These are phyloP conservation scores for Pandemis heparana DNA, from an alignment of 2,888 invertebrate species.

Conservation along the genomic window DNA sequence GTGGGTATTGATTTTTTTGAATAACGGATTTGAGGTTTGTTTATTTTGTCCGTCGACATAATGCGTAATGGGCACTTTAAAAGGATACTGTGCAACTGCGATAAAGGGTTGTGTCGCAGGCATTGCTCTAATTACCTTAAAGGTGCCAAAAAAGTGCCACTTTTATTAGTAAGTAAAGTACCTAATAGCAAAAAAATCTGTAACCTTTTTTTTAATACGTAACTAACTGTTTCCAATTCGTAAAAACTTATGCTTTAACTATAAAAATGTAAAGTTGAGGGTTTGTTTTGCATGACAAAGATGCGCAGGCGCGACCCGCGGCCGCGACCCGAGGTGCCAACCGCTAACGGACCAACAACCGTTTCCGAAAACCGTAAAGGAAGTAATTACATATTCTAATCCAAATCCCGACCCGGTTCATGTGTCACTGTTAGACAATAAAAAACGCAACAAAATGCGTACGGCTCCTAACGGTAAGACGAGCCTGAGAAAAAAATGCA, in stretches of 20 bases:
- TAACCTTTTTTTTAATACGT: background rate
- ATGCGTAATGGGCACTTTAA: constrained; percentile 69
- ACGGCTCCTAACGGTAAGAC: constrained; percentile 78
- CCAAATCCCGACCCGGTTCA: constrained; percentile 79
- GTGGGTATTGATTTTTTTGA: constrained; percentile 63
- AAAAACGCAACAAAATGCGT: constrained; percentile 66
- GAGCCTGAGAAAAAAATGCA: constrained; percentile 81
- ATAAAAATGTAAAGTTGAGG: constrained; percentile 20
- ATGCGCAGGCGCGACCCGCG: constrained; percentile 31
- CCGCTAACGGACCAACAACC: constrained; percentile 70
- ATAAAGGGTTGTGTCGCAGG: constrained; percentile 33
- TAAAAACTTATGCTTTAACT: background rate
- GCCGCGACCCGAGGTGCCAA: constrained; percentile 60
- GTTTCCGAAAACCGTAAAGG: constrained; percentile 84
- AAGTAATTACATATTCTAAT: constrained; percentile 86
- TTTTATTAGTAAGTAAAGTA: background rate
- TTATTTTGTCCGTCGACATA: constrained; percentile 74
- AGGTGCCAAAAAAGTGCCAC: constrained; percentile 11
- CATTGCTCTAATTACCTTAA: constrained; percentile 39
- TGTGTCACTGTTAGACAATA: constrained; percentile 80
- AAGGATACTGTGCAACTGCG: constrained; percentile 49
- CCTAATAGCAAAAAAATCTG: background rate
- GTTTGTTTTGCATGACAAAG: constrained; percentile 37
- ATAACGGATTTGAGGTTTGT: constrained; percentile 80
- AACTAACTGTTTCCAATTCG: background rate